Conservation (phyloP, 2,113 vertebrate genomes). For the Athene noctua region DNA sequence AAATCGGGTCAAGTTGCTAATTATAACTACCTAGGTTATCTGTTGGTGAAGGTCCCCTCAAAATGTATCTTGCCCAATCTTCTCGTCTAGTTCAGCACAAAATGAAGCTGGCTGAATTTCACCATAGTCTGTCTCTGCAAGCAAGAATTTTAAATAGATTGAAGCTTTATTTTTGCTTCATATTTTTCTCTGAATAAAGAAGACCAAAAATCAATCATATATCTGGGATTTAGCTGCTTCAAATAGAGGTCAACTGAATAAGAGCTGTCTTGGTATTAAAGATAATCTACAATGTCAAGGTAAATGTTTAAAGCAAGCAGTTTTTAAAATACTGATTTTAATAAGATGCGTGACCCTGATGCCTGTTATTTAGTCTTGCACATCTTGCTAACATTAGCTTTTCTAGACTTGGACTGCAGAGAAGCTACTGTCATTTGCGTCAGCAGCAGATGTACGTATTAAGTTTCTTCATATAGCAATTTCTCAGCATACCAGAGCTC, state of each 20-base stretch:
- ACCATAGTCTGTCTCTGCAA: constrained; percentile 55
- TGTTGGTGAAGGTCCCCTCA: constrained; percentile 12
- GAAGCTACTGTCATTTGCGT: constrained; percentile 37
- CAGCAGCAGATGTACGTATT: neutral
- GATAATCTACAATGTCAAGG: constrained; percentile 74
- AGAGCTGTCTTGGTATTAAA: constrained; percentile 69
- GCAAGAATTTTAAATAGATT: constrained; percentile 69
- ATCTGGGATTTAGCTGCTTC: constrained; percentile 67
- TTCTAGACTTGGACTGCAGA: constrained; percentile 44
- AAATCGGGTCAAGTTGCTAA: neutral
- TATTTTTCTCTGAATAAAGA: constrained; percentile 74
- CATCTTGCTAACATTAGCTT: constrained; percentile 61
- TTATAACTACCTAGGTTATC: neutral
- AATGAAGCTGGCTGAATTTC: constrained; percentile 48
- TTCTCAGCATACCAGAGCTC: neutral
- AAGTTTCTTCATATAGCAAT: neutral
- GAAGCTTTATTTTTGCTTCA: constrained; percentile 70
- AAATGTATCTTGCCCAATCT: constrained; percentile 16
- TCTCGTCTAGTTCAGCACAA: constrained; percentile 44
- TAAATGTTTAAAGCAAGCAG: constrained; percentile 74
- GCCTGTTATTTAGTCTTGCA: constrained; percentile 63
- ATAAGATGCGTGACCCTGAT: constrained; percentile 61
- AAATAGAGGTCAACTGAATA: constrained; percentile 70
- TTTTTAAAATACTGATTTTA: constrained; percentile 73
- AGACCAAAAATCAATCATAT: constrained; percentile 76